These are phyloP conservation scores for Macrosteles quadrilineatus DNA, from an alignment of 1,140 invertebrate genomes.

Conservation along the genomic window DNA sequence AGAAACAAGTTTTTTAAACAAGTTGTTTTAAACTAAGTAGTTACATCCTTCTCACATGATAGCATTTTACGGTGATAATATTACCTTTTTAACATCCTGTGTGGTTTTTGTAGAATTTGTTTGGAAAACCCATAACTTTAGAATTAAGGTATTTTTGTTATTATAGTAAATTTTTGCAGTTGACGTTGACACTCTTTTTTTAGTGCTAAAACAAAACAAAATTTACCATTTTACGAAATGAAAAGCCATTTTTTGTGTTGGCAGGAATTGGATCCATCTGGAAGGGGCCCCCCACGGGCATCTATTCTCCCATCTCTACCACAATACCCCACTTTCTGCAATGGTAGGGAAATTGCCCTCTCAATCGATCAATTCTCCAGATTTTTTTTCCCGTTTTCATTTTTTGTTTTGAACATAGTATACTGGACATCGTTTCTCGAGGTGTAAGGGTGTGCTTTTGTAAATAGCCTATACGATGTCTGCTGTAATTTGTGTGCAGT, in stretches of 20 bases:
- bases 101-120: too few relatives aligned
- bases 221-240: not conserved
- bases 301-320: constrained; percentile 49
- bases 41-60: too few relatives aligned
- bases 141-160: too few relatives aligned
- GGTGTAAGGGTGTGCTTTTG: not conserved
- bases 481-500: not conserved
- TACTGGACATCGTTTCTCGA: constrained; percentile 84
- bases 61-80: too few relatives aligned
- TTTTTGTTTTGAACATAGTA: constrained; percentile 82
- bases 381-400: constrained; percentile 86
- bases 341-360: constrained; percentile 79
- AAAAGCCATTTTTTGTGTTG: constrained; percentile 22
- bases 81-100: too few relatives aligned
- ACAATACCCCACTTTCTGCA: constrained; percentile 82
- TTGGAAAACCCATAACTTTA: too few relatives aligned
- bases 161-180: too few relatives aligned
- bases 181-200: too few relatives aligned
- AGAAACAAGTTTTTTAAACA: too few relatives aligned
- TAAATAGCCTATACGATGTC: constrained; percentile 1
- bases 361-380: constrained; percentile 84
- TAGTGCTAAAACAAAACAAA: not conserved
- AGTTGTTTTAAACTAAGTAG: too few relatives aligned
- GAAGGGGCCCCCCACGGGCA: constrained; percentile 47
- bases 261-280: constrained; percentile 53